Conservation (phyloP, 1,140 invertebrate species). For the Anthonomus grandis region DNA sequence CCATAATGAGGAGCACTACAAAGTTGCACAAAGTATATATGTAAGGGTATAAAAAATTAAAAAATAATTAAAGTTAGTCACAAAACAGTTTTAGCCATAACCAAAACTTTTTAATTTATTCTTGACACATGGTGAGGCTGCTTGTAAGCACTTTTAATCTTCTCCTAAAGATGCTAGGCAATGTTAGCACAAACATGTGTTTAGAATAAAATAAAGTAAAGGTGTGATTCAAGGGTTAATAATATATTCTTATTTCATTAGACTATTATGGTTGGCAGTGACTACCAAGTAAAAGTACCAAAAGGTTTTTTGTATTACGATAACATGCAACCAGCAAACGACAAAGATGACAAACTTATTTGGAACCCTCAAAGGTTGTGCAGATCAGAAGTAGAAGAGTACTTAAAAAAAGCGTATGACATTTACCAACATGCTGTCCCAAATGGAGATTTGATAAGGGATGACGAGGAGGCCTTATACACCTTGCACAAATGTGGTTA, state of each 20-base stretch:
- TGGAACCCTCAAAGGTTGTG: slow-evolving; percentile 84
- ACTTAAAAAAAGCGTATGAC: slow-evolving; percentile 68
- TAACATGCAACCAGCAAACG: slow-evolving; percentile 83
- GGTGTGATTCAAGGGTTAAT: slow-evolving; percentile 16
- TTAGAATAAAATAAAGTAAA: not conserved
- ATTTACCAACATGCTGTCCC: slow-evolving; percentile 60
- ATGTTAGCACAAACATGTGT: not conserved
- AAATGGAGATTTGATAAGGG: slow-evolving; percentile 75
- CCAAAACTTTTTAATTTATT: too few relatives aligned
- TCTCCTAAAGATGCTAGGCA: too few relatives aligned
- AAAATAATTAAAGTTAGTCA: too few relatives aligned
- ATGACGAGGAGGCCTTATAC: slow-evolving; percentile 93
- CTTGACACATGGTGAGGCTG: too few relatives aligned
- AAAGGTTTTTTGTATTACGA: slow-evolving; percentile 88
- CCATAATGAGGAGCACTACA: slow-evolving; percentile 73
- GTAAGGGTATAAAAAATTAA: not conserved
- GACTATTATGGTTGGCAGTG: slow-evolving; percentile 94
- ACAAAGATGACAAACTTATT: slow-evolving; percentile 92
- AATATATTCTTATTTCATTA: slow-evolving; percentile 39
- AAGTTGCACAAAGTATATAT: slow-evolving; percentile 45
- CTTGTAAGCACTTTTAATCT: too few relatives aligned
- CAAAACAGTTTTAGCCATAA: too few relatives aligned
- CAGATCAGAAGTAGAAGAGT: slow-evolving; percentile 76
- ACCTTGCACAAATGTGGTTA: slow-evolving; percentile 85
- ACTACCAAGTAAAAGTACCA: slow-evolving; percentile 91